These are phyloP conservation scores for Xestia ashworthii DNA, from an alignment of 2,888 invertebrate species.

Conservation along the genomic window DNA sequence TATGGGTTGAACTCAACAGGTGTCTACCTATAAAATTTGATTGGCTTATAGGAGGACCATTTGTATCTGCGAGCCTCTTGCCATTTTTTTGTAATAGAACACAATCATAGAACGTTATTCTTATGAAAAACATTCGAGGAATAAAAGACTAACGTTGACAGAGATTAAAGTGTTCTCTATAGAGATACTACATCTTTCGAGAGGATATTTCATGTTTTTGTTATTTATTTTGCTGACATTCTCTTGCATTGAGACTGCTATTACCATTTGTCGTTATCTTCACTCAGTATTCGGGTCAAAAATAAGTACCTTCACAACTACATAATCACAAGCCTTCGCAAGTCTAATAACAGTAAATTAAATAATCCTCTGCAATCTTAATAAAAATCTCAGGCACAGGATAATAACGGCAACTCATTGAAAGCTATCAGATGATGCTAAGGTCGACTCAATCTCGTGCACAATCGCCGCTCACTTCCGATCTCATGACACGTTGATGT, in stretches of 20 bases:
- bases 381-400: constrained; percentile 31
- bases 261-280: background rate
- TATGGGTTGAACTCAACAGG: constrained; percentile 15
- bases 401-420: constrained; percentile 29
- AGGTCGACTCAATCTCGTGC: constrained; percentile 46
- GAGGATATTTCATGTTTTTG: background rate
- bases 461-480: constrained; percentile 62
- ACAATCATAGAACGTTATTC: background rate
- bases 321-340: background rate
- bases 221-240: background rate
- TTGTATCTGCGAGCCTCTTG: background rate
- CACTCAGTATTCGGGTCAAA: constrained; percentile 1
- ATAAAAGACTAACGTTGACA: background rate
- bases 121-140: background rate
- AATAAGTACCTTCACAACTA: background rate
- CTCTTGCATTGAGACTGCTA: background rate
- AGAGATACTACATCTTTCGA: background rate
- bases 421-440: constrained; percentile 61
- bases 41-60: background rate
- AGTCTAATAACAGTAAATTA: constrained; percentile 22
- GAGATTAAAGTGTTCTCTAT: background rate
- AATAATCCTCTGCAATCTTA: constrained; percentile 30
- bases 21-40: constrained; percentile 5
- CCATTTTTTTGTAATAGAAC: background rate
- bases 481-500: constrained; percentile 49